phyloP scores from a whole-genome alignment of 1,140 invertebrate species.

The Samia ricini region DNA sequence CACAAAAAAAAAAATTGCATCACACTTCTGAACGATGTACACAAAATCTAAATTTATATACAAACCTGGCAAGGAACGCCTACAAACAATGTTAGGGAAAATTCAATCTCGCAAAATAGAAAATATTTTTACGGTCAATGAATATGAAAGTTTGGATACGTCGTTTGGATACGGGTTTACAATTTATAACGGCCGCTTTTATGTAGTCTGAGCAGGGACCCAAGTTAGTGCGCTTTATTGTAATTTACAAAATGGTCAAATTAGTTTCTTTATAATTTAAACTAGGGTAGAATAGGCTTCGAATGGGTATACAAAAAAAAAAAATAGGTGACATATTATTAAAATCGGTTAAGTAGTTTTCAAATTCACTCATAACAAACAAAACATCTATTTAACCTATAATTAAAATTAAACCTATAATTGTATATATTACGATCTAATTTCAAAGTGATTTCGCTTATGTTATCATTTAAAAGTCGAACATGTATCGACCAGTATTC shows the following conservation, averaged over 20 bases:
- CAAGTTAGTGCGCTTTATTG: not conserved
- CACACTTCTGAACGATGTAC: conserved; percentile 14
- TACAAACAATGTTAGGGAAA: conserved; percentile 71
- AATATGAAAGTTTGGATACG: conserved; percentile 71
- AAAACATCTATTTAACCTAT: no score
- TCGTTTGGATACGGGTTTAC: conserved; percentile 11
- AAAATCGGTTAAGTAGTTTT: no score
- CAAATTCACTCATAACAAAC: no score
- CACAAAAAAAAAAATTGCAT: conserved; percentile 19
- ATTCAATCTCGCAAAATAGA: conserved; percentile 75
- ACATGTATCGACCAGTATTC: no score
- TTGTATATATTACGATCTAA: no score
- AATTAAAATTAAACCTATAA: no score
- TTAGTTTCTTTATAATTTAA: not conserved
- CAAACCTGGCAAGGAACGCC: conserved; percentile 55
- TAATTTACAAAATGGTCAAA: not conserved
- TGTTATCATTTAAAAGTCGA: no score
- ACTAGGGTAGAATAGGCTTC: no score
- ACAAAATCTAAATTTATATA: conserved; percentile 57
- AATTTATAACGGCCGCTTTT: conserved; percentile 47
- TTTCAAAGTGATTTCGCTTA: no score
- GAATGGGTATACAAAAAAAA: no score
- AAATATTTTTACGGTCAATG: conserved; percentile 76
- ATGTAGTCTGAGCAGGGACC: conserved; percentile 32
- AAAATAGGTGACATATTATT: no score